phyloP scores from a whole-genome alignment of 2,113 vertebrate species.

The Cyanoliseus patagonus region DNA sequence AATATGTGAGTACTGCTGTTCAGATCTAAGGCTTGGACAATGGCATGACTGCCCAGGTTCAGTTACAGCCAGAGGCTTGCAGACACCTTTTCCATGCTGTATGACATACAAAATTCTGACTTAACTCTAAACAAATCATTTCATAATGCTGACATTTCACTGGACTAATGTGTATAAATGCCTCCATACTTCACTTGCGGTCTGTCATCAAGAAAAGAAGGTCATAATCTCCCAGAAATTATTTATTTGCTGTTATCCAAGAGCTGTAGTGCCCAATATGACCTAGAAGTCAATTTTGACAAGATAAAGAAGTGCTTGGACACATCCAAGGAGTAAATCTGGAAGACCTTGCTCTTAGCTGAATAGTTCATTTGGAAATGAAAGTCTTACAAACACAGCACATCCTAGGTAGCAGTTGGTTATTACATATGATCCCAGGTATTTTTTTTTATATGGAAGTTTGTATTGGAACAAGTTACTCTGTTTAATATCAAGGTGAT shows the following conservation, averaged over 20 bases:
- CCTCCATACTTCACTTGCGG: background rate
- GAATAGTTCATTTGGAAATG: background rate
- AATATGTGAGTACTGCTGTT: background rate
- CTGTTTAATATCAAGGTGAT: background rate
- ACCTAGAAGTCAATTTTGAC: background rate
- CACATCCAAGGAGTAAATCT: background rate
- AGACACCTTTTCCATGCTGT: background rate
- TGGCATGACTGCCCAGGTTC: background rate
- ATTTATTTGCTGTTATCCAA: slow-evolving; percentile 1
- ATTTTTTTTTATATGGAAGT: background rate
- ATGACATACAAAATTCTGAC: background rate
- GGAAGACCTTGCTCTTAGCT: background rate
- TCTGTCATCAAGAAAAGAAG: slow-evolving; percentile 7
- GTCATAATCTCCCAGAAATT: background rate
- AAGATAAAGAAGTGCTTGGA: background rate
- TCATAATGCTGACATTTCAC: background rate
- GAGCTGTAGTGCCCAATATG: background rate
- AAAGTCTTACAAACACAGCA: background rate
- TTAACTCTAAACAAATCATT: background rate
- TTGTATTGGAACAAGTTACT: background rate
- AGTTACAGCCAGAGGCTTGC: background rate
- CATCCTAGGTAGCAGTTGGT: background rate
- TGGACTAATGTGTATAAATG: background rate
- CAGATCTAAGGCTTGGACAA: background rate
- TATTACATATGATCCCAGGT: background rate